Evolutionary conservation across 2,797 vertebrate species (phyloP), one percentile per base, ranked within the genome.

Genomic region (Phrynocephalus vlangalii): DNA sequence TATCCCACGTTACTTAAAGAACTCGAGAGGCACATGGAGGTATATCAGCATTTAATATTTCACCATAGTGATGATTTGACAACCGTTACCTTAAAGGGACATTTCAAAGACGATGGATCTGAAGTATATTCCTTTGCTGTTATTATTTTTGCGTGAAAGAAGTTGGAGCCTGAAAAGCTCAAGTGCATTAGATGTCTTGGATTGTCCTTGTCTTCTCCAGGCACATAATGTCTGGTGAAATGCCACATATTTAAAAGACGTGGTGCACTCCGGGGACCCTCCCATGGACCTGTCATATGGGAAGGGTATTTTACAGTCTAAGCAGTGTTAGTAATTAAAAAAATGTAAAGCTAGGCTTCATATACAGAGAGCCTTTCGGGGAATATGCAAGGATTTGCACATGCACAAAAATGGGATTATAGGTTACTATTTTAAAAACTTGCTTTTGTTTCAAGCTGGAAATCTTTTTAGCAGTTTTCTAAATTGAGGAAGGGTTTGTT

Each of bases 21-120:
- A 94, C 98, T 99, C 92, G 99, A 99, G 96, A 97, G 99, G 87
- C 99, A 99, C 96, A 99, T 99, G 98, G 99, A 99, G 98, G 99
- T 99, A 96, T 95, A 95, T 94, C 91, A 93, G 92, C 94, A 95
- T 95, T 96, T 95, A 94, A 94, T 10, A 91, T 96, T 95, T 93
- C 91, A 94, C 87, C 92, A 95, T 96, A 94, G 94, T 95, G 93
- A 93, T 95, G 93, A 95, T 95, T 95, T 93, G 90, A 87, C 93
- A 96, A 87, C 92, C 92, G 44, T 93, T 93, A 91, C 92, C 93
- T 94, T 95, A 94, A 94, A 95, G 94, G 93, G 93, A 94, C 92
- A 94, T 95, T 92, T 94, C 92, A 92, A 93, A 84, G 83, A 71
- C 91, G 93, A 76, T 84, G 85, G 87, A 86, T 88, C 22, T 90